These are phyloP conservation scores for Ceyx cyanopectus DNA, from an alignment of 2,113 vertebrate species.

Conservation along the genomic window DNA sequence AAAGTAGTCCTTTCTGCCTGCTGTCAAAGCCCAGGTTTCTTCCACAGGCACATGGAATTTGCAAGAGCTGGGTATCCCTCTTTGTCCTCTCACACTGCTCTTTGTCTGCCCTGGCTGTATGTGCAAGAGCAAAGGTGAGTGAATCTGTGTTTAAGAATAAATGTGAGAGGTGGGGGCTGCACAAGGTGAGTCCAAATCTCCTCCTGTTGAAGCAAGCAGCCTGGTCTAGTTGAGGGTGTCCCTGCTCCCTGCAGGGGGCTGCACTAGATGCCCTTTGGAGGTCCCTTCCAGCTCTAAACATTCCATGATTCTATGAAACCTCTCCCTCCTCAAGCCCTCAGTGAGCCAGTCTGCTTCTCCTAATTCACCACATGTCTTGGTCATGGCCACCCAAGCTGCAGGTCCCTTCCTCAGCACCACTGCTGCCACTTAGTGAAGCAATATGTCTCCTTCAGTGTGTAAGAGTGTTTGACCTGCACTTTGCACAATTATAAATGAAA, in stretches of 20 bases:
- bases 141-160: not conserved
- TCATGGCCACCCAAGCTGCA: not conserved
- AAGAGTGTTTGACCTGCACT: not conserved
- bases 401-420: not conserved
- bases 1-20: not conserved
- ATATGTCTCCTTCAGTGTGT: not conserved
- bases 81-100: not conserved
- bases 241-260: too few species aligned
- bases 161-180: not conserved
- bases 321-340: not conserved
- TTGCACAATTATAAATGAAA: not conserved
- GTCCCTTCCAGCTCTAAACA: too few species aligned
- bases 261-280: too few species aligned
- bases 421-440: not conserved
- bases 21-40: not conserved
- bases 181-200: not conserved
- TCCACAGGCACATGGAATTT: not conserved
- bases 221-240: too few species aligned
- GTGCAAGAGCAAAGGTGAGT: not conserved
- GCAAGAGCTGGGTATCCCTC: not conserved
- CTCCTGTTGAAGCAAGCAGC: not conserved
- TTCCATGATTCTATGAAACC: not conserved
- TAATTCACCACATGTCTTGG: not conserved
- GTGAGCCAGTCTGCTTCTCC: not conserved
- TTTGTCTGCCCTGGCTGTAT: not conserved